Evolutionary conservation across 2,113 vertebrate genomes (phyloP).

Genomic region (Bos taurus): DNA sequence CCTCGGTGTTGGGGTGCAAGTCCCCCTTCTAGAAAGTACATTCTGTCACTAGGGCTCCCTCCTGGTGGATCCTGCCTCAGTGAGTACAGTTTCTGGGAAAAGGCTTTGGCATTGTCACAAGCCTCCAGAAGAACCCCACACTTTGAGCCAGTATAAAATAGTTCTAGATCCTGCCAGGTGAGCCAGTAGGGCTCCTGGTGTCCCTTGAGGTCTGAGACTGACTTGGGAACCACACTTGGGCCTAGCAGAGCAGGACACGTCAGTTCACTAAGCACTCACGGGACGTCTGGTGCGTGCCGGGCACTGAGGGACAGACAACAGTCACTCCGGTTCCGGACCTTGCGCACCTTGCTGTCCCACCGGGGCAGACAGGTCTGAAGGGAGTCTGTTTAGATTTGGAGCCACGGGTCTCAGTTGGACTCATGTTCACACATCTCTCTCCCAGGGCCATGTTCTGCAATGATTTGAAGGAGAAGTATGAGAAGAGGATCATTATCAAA

Average conservation of each 20-base stretch:
- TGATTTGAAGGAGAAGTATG: constrained; percentile 93
- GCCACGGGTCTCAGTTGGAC: not conserved
- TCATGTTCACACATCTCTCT: constrained; percentile 54
- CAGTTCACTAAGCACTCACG: not conserved
- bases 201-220: not conserved
- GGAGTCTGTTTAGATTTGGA: not conserved
- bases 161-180: not conserved
- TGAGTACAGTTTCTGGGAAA: not conserved
- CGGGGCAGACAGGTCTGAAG: not conserved
- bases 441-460: constrained; percentile 98
- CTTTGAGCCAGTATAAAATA: not conserved
- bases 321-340: not conserved
- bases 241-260: not conserved
- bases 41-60: not conserved
- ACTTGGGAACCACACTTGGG: not conserved
- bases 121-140: not conserved
- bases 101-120: not conserved
- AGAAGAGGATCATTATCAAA: constrained; percentile 92
- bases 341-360: not conserved
- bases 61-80: not conserved
- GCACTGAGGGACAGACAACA: not conserved
- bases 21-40: not conserved
- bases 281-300: not conserved
- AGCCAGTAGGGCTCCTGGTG: not conserved
- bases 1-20: not conserved